Evolutionary conservation across 2,113 vertebrate species (phyloP).

Genomic region (Nothoprocta perdicaria): DNA sequence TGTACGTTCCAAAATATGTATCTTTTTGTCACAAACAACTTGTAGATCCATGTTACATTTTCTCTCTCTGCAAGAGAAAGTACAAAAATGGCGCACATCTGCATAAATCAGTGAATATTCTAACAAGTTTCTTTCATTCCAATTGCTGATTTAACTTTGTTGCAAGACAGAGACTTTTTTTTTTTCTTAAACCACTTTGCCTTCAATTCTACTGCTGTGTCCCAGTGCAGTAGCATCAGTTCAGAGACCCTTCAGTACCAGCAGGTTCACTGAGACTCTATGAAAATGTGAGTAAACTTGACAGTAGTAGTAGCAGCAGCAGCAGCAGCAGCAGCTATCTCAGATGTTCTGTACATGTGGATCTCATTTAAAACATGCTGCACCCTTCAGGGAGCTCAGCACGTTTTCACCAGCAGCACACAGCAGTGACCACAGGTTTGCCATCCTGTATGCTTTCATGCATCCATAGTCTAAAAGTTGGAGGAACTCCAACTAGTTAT

Average conservation of each 20-base stretch:
- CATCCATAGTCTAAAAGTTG: background rate
- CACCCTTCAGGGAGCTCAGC: background rate
- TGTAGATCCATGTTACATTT: background rate
- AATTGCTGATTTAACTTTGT: background rate
- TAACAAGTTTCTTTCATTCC: background rate
- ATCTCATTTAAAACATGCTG: background rate
- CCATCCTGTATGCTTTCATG: background rate
- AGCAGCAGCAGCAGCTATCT: background rate
- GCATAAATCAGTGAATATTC: background rate
- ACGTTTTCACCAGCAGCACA: background rate
- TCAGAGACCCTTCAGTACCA: background rate
- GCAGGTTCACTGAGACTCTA: background rate
- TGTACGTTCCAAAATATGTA: conserved; percentile 1
- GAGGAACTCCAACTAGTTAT: background rate
- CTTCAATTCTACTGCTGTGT: background rate
- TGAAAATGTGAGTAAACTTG: background rate
- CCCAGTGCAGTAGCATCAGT: background rate
- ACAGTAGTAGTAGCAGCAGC: background rate
- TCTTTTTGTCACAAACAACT: background rate
- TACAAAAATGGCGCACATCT: background rate
- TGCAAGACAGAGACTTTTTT: accelerated
- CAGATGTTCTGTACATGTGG: background rate
- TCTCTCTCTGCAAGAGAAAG: background rate
- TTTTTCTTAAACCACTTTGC: background rate
- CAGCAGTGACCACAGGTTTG: background rate